Evolutionary conservation across 2,888 invertebrate species (phyloP).

Genomic region (Phortica okadai): DNA sequence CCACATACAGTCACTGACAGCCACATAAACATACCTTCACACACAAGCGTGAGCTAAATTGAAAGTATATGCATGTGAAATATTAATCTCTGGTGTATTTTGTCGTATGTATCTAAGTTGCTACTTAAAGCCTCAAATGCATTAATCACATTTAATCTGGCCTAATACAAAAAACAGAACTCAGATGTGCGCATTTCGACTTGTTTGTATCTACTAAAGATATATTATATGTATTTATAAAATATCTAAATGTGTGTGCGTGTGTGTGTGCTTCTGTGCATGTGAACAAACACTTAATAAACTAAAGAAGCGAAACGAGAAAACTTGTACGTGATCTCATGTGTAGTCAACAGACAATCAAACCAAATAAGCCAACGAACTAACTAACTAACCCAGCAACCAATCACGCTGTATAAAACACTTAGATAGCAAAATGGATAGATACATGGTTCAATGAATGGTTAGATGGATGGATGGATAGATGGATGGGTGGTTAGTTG

Average conservation of each 20-base stretch:
- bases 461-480: neutral
- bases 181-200: neutral
- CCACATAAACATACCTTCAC: neutral
- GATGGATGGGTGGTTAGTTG: neutral
- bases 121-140: constrained; percentile 30
- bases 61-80: constrained; percentile 18
- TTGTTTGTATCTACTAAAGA: neutral
- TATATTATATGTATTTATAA: neutral
- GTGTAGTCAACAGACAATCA: neutral
- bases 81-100: constrained; percentile 30
- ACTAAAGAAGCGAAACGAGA: constrained; percentile 27
- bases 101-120: constrained; percentile 20
- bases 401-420: constrained; percentile 17
- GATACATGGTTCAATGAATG: constrained; percentile 15
- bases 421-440: neutral
- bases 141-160: constrained; percentile 30
- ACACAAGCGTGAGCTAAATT: neutral
- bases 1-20: no score
- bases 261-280: neutral
- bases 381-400: constrained; percentile 24
- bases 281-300: constrained; percentile 25
- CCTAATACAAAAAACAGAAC: constrained; percentile 7
- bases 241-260: neutral
- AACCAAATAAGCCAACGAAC: constrained; percentile 4
- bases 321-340: constrained; percentile 29